Evolutionary conservation across 2,113 vertebrate genomes (phyloP).

Genomic region (Poeciliopsis prolifica): DNA sequence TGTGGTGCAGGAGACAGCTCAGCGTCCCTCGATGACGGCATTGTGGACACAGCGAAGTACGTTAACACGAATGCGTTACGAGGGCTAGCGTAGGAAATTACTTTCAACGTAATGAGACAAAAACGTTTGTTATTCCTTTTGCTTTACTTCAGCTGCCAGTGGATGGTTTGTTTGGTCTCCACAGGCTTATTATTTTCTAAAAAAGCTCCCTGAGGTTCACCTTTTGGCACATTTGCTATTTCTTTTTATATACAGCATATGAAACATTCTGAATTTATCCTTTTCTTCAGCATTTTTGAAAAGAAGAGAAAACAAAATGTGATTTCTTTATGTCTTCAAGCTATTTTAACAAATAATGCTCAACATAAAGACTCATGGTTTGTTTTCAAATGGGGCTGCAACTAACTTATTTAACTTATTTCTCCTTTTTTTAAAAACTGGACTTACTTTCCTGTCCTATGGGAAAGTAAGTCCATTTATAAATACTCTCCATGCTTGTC

Average conservation of each 20-base stretch:
- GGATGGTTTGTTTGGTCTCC: background rate
- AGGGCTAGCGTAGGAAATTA: background rate
- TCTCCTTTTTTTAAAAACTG: too few relatives aligned
- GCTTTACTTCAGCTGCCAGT: background rate
- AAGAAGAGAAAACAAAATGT: background rate
- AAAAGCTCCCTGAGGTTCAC: background rate
- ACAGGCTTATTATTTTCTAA: background rate
- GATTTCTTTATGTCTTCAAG: background rate
- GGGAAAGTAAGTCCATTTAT: background rate
- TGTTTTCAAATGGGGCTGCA: too few relatives aligned
- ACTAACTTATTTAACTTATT: too few relatives aligned
- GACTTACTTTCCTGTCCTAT: background rate
- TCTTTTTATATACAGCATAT: background rate
- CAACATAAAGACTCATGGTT: background rate
- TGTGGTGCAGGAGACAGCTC: constrained; percentile 3
- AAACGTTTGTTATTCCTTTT: background rate
- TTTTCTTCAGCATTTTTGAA: background rate
- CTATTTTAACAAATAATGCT: background rate
- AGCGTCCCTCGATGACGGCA: constrained; percentile 56
- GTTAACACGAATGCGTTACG: constrained; percentile 30
- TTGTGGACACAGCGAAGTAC: constrained; percentile 71
- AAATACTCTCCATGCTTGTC: background rate
- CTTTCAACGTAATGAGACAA: background rate
- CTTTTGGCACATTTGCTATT: background rate
- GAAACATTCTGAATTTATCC: background rate